Conservation (phyloP, 2,888 invertebrate species). For the Geophilus truncorum region DNA sequence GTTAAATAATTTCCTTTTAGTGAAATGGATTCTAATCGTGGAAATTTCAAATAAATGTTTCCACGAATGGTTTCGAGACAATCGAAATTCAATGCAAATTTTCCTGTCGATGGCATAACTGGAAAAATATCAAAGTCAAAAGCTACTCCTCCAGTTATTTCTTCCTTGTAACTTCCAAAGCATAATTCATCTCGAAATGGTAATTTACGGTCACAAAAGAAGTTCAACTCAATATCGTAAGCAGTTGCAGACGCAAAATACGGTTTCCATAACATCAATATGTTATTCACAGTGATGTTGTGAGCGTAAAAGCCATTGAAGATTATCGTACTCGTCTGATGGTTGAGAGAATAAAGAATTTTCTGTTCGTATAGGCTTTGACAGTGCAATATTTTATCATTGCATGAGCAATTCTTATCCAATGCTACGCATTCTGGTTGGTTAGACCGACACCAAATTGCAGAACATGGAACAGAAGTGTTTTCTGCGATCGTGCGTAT, state of each 20-base stretch:
- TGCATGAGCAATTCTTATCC: background rate
- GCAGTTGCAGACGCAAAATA: background rate
- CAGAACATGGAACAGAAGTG: background rate
- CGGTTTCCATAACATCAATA: background rate
- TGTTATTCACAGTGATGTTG: background rate
- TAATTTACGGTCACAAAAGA: background rate
- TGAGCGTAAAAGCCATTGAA: background rate
- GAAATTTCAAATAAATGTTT: background rate
- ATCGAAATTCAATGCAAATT: background rate
- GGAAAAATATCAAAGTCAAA: background rate
- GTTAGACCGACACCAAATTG: background rate
- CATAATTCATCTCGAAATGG: background rate
- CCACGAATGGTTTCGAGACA: background rate
- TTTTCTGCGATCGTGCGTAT: no score
- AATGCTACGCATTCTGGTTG: background rate
- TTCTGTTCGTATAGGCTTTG: background rate
- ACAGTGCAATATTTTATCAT: background rate
- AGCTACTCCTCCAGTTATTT: background rate
- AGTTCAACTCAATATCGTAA: background rate
- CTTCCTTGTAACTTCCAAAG: background rate
- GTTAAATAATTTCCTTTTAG: background rate
- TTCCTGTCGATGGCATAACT: background rate
- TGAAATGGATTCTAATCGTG: background rate
- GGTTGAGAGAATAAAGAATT: background rate
- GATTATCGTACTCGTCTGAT: background rate